Evolutionary conservation across 2,797 vertebrate species (phyloP), one percentile per base, ranked within the genome.

Genomic region (Rhinichthys osculus): DNA sequence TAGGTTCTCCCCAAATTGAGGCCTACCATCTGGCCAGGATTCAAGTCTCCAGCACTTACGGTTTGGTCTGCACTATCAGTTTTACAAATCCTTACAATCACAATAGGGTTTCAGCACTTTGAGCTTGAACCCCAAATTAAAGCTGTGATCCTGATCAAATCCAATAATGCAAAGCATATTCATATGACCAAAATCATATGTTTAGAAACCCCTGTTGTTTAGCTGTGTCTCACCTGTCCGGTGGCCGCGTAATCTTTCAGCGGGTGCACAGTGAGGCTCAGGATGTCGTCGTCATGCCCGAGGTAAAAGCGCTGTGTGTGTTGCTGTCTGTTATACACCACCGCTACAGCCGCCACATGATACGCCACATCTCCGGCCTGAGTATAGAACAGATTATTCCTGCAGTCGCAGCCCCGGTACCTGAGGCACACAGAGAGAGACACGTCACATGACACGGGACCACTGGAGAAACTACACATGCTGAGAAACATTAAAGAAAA

Each of bases 341-440:
- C 95, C 0, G 95, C 96, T 10, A 97, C 96, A 0, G 98, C 97
- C 0, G 98, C 98, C 21, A 98, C 96, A 27, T 98, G 98, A 92
- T 98, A 99, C 27, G 98, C 96, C 47, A 99, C 97, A 90, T 98
- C 98, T 7, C 97, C 98, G 0, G 95, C 70, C 93, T 98, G 98
- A 0, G 96, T 98, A 95, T 99, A 99, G 93, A 97, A 98, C 85
- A 99, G 95, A 89, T 99, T 99, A 93, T 98, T 98, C 69, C 98
- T 94, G 88, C 98, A 99, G 94, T 99, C 98, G 0, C 97, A 99
- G 83, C 97, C 98, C 71, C 97, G 95, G 30, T 99, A 99, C 85
- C 98, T 99, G 93, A 80, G 9, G 79, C 77, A 79, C 70, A 70
- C 1, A 50, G 19, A 62, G 13, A 30, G n/a, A 27, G 2, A 64